phyloP scores from a whole-genome alignment of 2,113 vertebrate species.

The Progne subis region DNA sequence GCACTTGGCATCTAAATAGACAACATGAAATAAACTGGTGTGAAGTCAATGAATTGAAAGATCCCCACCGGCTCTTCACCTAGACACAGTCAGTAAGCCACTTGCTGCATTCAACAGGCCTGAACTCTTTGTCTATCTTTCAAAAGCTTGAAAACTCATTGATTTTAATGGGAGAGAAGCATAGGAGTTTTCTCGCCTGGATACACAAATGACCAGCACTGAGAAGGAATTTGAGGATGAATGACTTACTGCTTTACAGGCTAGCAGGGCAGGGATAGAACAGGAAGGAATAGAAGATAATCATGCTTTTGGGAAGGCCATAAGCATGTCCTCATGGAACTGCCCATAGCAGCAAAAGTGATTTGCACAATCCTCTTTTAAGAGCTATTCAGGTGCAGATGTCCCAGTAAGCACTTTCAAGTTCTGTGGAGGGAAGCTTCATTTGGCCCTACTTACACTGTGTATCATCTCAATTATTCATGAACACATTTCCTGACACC shows the following conservation, averaged over 20 bases:
- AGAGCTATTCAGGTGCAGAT: neutral
- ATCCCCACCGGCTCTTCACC: neutral
- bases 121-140: neutral
- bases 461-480: neutral
- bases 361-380: neutral
- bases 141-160: neutral
- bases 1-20: neutral
- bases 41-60: neutral
- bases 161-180: neutral
- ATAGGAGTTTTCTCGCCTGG: neutral
- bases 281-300: neutral
- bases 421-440: neutral
- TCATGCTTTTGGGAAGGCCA: neutral
- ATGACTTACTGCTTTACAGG: neutral
- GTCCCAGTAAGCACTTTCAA: neutral
- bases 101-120: neutral
- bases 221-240: neutral
- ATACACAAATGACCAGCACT: fast-evolving
- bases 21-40: neutral
- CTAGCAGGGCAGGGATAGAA: neutral
- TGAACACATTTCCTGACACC: neutral
- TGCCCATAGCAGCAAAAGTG: neutral
- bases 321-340: neutral
- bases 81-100: neutral
- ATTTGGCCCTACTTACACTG: neutral